Percentiles rank a stretch among this genome's conserved stretches.
These are phyloP conservation scores for Tragelaphus strepsiceros DNA, from an alignment of 2,113 vertebrate genomes.

Conservation along the genomic window DNA sequence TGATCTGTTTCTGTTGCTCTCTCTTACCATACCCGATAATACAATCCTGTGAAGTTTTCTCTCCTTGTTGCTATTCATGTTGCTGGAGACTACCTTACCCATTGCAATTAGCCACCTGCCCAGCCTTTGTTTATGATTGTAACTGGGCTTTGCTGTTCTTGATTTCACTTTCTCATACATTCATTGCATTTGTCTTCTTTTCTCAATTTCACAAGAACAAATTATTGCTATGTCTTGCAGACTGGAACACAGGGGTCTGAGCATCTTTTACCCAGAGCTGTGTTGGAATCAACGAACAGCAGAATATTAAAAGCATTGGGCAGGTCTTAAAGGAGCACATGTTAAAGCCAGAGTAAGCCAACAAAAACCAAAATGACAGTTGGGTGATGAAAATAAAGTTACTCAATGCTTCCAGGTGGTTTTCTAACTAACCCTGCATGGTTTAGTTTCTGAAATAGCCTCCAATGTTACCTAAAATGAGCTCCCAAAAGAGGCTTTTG, in stretches of 20 bases:
- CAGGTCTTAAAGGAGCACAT: not conserved
- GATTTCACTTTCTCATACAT: not conserved
- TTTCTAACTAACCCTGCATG: conserved; percentile 15
- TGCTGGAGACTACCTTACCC: not conserved
- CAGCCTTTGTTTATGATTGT: not conserved
- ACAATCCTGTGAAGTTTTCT: not conserved
- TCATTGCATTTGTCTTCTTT: not conserved
- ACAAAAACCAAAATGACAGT: not conserved
- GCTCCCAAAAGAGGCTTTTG: not conserved
- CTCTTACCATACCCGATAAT: not conserved
- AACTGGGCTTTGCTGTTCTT: not conserved
- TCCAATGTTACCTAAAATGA: conserved; percentile 21
- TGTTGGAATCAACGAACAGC: not conserved
- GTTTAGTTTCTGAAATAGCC: not conserved
- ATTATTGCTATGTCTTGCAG: not conserved
- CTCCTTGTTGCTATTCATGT: not conserved
- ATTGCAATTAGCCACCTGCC: not conserved
- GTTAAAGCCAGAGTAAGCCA: not conserved
- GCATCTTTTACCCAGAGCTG: not conserved
- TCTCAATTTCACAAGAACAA: not conserved
- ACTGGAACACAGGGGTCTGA: not conserved
- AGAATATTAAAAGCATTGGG: not conserved
- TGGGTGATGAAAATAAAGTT: not conserved
- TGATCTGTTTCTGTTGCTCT: not conserved
- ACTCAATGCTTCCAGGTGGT: not conserved